Conservation (phyloP, 1,140 invertebrate species). For the Drosophila punjabiensis region DNA sequence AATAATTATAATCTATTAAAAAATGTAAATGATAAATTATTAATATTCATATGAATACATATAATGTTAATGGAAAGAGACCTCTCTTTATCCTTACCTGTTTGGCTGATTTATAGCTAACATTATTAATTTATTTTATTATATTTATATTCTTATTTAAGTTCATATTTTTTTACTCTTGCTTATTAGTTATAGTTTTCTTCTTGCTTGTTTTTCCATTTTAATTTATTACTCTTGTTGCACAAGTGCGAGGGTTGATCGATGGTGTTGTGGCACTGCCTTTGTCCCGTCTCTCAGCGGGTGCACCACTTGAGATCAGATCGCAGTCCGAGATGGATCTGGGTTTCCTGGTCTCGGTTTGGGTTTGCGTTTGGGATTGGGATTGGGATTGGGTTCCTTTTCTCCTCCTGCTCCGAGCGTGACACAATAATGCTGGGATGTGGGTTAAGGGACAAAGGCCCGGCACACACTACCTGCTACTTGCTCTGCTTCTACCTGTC, state of each 20-base stretch:
- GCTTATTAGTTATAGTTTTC: background rate
- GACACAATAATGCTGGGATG: conserved; percentile 36
- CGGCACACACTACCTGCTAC: conserved; percentile 16
- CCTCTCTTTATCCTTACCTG: background rate
- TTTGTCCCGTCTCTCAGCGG: conserved; percentile 21
- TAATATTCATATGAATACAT: background rate
- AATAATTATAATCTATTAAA: background rate
- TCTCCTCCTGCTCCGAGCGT: conserved; percentile 11
- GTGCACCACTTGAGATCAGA: conserved; percentile 41
- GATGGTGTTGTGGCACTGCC: conserved; percentile 13
- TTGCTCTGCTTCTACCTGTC: conserved; percentile 26
- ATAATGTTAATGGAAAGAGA: background rate
- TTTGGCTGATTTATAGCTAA: background rate
- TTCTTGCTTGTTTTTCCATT: background rate
- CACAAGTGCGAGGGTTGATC: conserved; percentile 36
- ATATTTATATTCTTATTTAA: background rate
- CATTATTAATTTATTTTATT: background rate
- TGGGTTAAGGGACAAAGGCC: conserved; percentile 14
- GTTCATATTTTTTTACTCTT: background rate
- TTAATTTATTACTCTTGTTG: background rate
- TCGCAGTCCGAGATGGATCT: conserved; percentile 22
- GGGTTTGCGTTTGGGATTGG: background rate
- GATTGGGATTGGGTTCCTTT: background rate
- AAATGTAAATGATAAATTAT: background rate
- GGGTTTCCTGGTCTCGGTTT: conserved; percentile 9